Conservation (phyloP, 2,888 invertebrate genomes). For the Rhagonycha lutea region DNA sequence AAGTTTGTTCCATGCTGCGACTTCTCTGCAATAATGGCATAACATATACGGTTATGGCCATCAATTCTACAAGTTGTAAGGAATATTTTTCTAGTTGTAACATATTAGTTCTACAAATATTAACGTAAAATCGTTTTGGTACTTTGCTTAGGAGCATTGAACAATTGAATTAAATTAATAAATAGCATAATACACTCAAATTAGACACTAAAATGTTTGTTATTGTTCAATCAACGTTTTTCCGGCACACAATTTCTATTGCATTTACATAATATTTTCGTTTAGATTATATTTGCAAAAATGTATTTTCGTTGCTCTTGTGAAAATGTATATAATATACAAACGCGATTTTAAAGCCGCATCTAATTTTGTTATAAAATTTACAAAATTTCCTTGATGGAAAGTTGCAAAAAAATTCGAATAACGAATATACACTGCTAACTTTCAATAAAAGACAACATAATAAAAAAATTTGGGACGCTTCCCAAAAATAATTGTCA, state of each 20-base stretch:
- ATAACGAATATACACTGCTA: no score
- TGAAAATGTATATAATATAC: neutral
- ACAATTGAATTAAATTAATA: conserved; percentile 5
- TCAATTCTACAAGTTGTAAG: neutral
- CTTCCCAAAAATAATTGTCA: neutral
- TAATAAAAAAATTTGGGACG: neutral
- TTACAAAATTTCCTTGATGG: neutral
- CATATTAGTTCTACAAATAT: neutral
- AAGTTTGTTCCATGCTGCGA: neutral
- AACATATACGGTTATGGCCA: neutral
- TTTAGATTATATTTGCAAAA: conserved; percentile 2
- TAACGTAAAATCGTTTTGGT: neutral
- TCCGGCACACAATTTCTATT: conserved; percentile 2
- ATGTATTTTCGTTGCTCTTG: neutral
- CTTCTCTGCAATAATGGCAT: neutral
- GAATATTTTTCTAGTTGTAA: neutral
- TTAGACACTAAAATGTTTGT: conserved; percentile 3
- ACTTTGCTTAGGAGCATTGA: neutral
- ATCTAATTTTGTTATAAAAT: neutral
- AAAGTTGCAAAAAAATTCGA: neutral
- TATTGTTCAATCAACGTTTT: conserved; percentile 4
- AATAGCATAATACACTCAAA: conserved; percentile 3
- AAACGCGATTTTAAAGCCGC: neutral
- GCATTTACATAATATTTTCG: neutral
- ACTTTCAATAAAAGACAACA: neutral